A percentile compares a stretch with the other conserved stretches of the same genome.
Conservation (phyloP, 1,140 invertebrate species). For the Drosophila saltans region DNA sequence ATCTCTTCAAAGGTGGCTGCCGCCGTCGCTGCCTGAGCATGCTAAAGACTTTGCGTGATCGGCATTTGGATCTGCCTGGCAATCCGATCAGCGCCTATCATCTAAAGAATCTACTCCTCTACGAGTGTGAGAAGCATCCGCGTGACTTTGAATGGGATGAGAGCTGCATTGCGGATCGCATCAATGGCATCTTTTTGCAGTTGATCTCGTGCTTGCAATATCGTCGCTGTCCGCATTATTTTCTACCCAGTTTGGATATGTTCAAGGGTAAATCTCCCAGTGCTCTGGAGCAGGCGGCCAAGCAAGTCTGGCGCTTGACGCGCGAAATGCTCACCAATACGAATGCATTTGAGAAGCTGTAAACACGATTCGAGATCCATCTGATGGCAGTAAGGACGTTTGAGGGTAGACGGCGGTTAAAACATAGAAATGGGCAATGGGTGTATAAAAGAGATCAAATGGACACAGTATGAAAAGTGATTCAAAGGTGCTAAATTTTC, state of each 20-base stretch:
- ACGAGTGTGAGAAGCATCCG: constrained; percentile 98
- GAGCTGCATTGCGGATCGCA: constrained; percentile 92
- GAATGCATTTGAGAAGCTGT: constrained; percentile 94
- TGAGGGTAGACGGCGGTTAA: no score
- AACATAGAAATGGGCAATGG: no score
- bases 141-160: constrained; percentile 97
- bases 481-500: constrained; percentile 61
- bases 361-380: constrained; percentile 64
- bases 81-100: constrained; percentile 94
- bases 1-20: constrained; percentile 85
- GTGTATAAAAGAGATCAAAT: neutral
- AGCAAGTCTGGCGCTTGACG: constrained; percentile 95
- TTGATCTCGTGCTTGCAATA: constrained; percentile 97
- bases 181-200: constrained; percentile 96
- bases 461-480: constrained; percentile 7
- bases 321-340: constrained; percentile 95
- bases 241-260: constrained; percentile 93
- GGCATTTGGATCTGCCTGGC: constrained; percentile 94
- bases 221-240: constrained; percentile 95
- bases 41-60: constrained; percentile 94
- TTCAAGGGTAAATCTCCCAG: constrained; percentile 94
- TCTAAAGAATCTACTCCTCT: constrained; percentile 94
- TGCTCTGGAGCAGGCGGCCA: constrained; percentile 94
- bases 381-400: no score
- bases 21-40: constrained; percentile 92